Evolutionary conservation across 2,797 vertebrate genomes (phyloP), one percentile per base, ranked within the genome.

Genomic region (Acanthurus tractus): DNA sequence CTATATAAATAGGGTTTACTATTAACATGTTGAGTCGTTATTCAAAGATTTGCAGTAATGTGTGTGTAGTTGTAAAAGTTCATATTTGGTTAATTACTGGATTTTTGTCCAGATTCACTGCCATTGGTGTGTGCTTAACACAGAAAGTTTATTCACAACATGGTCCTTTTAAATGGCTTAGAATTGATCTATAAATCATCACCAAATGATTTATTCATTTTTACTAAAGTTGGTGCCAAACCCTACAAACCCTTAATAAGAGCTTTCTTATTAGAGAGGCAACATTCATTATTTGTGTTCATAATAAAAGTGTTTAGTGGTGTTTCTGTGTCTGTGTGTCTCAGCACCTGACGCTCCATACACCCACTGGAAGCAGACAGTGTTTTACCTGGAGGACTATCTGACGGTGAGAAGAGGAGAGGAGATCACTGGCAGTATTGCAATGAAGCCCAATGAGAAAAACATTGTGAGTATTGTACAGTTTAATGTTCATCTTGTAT

Each of bases 361-460:
- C 88, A 99, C 98, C 45, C 98, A 99, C 94, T 99, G 98, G 98
- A 99, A 99, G 89, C 98, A 99, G 94, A 99, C 98, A 0, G 98
- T 99, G 63, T 99, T 99, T 94, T 99, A 99, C 90, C 87, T 99
- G 89, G 98, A 99, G 93, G 97, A 99, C 70, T 99, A 98, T 84
- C 91, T 99, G 90, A 99, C 98, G 1, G 98, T 99, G 69, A 95
- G 97, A 79, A 93, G 96, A 83, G 97, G 98, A 75, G 98, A 99
- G 78, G 98, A 99, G 89, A 97, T 99, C 29, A 94, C 90, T 3
- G 98, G 98, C 67, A 97, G 94, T 70, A 96, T 99, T 81, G 95
- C 96, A 69, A 98, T 99, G 96, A 98, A 96, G 87, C 98, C 97
- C 88, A 99, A 99, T 78, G 97, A 96, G 92, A 99, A 99, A 91